These are phyloP conservation scores for Apostichopus leukothele DNA, from an alignment of 53 echinoderm and acorn worm genomes.

Conservation along the genomic window DNA sequence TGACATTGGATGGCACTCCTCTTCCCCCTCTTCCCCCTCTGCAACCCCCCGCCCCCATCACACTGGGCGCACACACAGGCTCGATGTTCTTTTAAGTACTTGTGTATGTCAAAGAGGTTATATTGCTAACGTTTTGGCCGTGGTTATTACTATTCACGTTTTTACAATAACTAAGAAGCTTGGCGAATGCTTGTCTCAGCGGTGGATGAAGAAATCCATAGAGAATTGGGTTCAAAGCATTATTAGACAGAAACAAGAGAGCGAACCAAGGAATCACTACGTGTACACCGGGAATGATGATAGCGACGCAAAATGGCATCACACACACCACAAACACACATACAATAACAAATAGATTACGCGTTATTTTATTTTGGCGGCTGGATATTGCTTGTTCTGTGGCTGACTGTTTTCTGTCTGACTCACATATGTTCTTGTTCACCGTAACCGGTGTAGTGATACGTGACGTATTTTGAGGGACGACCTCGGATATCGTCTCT, in stretches of 20 bases:
- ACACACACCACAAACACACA: not conserved
- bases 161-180: not conserved
- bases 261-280: conserved; percentile 1
- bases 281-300: not conserved
- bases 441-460: no score
- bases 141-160: no score
- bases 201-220: not conserved
- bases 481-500: not conserved
- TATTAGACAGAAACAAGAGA: not conserved
- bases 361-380: conserved; percentile 13
- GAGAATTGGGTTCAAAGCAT: not conserved
- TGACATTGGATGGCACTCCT: no score
- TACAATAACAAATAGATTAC: conserved; percentile 11
- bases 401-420: not conserved
- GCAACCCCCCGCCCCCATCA: no score
- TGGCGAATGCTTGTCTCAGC: not conserved
- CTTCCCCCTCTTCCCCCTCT: no score
- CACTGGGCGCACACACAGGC: no score
- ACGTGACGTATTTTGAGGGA: no score
- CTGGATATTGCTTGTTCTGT: not conserved
- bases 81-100: no score
- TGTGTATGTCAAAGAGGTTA: no score
- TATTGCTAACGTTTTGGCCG: no score
- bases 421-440: not conserved
- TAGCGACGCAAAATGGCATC: not conserved